Evolutionary conservation across 2,113 vertebrate species (phyloP).

Genomic region (Ondatra zibethicus): DNA sequence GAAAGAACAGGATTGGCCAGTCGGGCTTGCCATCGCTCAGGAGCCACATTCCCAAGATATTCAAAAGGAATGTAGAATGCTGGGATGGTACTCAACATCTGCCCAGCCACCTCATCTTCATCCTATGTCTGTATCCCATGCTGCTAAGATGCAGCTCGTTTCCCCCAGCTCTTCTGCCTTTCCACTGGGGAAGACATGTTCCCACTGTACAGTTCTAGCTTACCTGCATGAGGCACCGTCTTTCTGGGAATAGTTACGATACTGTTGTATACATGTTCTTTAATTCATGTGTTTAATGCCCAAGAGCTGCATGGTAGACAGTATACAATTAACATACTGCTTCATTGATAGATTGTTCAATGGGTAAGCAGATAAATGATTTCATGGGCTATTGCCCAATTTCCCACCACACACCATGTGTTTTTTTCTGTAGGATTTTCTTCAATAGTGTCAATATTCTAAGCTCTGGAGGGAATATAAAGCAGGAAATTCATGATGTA

Average conservation of each 20-base stretch:
- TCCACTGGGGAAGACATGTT: not conserved
- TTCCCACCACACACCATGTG: not conserved
- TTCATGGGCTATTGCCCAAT: not conserved
- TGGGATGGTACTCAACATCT: not conserved
- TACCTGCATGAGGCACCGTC: not conserved
- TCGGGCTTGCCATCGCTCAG: fast-evolving
- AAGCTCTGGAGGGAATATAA: not conserved
- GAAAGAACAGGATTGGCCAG: not conserved
- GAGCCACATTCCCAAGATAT: not conserved
- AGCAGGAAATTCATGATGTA: not conserved
- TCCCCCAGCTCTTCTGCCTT: not conserved
- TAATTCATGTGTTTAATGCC: not conserved
- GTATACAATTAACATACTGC: not conserved
- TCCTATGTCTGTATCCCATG: not conserved
- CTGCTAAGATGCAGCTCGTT: not conserved
- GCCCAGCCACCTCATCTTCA: not conserved
- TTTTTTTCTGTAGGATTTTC: not conserved
- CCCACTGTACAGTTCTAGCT: not conserved
- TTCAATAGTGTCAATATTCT: not conserved
- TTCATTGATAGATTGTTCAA: not conserved
- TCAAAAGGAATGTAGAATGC: not conserved
- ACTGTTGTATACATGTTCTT: not conserved
- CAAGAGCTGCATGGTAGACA: not conserved
- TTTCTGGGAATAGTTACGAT: not conserved
- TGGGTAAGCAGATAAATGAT: not conserved